Evolutionary conservation across 53 echinoderm and acorn worm species (phyloP).

Genomic region (Arbacia lixula): DNA sequence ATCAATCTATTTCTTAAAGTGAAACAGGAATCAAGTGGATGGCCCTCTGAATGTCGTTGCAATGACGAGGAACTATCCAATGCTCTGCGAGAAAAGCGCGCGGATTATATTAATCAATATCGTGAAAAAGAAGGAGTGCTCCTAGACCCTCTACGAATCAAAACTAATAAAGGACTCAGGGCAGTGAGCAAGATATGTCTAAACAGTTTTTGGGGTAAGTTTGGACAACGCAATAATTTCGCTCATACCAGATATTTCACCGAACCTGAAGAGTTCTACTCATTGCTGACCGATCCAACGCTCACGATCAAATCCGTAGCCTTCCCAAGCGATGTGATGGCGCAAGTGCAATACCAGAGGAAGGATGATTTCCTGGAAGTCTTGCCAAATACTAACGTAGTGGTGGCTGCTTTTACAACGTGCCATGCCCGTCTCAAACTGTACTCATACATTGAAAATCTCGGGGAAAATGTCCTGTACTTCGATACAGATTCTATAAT

Average conservation of each 20-base stretch:
- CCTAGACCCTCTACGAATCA: constrained; percentile 32
- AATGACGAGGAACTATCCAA: neutral
- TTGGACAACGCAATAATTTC: constrained; percentile 49
- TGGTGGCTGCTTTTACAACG: constrained; percentile 47
- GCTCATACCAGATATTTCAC: neutral
- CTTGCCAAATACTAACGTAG: constrained; percentile 29
- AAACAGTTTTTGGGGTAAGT: constrained; percentile 70
- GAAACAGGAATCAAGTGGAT: constrained; percentile 81
- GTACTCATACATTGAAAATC: constrained; percentile 23
- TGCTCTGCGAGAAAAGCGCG: neutral
- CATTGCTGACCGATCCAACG: neutral
- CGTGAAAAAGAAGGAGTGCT: constrained; percentile 53
- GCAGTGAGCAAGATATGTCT: constrained; percentile 64
- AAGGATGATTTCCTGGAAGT: constrained; percentile 20
- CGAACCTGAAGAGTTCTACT: constrained; percentile 10
- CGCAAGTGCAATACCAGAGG: neutral
- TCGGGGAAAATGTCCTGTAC: constrained; percentile 49
- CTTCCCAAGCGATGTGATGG: constrained; percentile 1
- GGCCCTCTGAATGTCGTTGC: constrained; percentile 65
- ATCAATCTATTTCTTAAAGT: constrained; percentile 71
- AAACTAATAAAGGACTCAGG: constrained; percentile 52
- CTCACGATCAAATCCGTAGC: constrained; percentile 5
- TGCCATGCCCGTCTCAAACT: constrained; percentile 45
- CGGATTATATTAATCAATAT: constrained; percentile 52
- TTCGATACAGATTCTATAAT: constrained; percentile 57